Conservation (phyloP, 2,113 vertebrate genomes). For the Solea solea region DNA sequence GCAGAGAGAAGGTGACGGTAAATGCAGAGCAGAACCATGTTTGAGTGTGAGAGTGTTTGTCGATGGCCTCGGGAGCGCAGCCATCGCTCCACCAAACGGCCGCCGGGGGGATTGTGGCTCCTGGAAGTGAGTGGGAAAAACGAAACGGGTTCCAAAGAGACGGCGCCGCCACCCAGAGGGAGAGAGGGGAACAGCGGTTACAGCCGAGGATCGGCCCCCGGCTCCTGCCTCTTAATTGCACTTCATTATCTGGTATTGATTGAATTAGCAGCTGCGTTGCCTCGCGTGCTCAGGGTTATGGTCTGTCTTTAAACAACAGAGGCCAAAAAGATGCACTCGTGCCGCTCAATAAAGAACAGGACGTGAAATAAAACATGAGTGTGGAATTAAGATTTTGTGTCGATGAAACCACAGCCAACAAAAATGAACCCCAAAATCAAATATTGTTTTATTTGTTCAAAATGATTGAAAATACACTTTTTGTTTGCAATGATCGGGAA, state of each 20-base stretch:
- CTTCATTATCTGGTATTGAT: constrained; percentile 99
- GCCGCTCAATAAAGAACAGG: constrained; percentile 43
- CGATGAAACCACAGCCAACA: no score
- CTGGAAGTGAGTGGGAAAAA: constrained; percentile 89
- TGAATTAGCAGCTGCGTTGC: constrained; percentile 93
- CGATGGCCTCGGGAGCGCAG: constrained; percentile 90
- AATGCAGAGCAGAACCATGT: constrained; percentile 80
- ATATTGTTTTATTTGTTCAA: no score
- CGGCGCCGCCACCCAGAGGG: constrained; percentile 88
- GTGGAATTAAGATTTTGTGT: no score
- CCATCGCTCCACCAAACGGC: constrained; percentile 93
- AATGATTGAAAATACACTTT: no score
- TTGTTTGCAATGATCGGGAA: no score
- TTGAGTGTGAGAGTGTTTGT: constrained; percentile 79
- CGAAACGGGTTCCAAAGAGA: constrained; percentile 96
- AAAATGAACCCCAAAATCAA: no score
- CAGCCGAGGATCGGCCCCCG: constrained; percentile 91
- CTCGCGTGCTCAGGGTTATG: constrained; percentile 87
- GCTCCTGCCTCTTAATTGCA: constrained; percentile 94
- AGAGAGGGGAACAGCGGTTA: constrained; percentile 91
- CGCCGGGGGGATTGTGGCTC: constrained; percentile 92
- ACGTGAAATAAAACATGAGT: no score
- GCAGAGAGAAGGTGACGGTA: constrained; percentile 75
- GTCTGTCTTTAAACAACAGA: constrained; percentile 86
- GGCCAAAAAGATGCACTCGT: constrained; percentile 49